These are phyloP conservation scores for Tanypteryx hageni DNA, from an alignment of 2,888 invertebrate genomes.

Conservation along the genomic window DNA sequence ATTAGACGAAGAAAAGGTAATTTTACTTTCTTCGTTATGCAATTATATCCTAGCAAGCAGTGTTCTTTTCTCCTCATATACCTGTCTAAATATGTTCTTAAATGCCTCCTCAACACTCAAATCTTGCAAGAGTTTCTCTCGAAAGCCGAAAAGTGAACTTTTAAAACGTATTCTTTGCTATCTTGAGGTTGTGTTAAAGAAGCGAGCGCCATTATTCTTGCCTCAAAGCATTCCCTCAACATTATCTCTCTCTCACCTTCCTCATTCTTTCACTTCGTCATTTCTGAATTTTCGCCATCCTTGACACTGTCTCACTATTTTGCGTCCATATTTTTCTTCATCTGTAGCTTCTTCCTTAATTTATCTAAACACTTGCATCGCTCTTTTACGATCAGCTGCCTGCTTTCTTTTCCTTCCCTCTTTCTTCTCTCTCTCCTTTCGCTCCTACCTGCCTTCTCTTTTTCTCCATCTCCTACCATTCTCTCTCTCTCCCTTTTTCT, in stretches of 20 bases:
- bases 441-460: not conserved
- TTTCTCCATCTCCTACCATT: not conserved
- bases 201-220: not conserved
- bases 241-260: not conserved
- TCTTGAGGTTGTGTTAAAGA: not conserved
- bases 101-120: too few species aligned
- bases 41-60: too few species aligned
- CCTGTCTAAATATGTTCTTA: too few species aligned
- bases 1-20: too few species aligned
- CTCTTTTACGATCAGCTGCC: too few species aligned
- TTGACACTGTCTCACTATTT: too few species aligned
- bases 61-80: too few species aligned
- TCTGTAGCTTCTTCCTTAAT: too few species aligned
- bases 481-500: not conserved
- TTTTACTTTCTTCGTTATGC: too few species aligned
- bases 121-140: not conserved
- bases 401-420: not conserved
- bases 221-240: not conserved
- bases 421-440: not conserved
- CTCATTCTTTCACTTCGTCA: not conserved
- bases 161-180: not conserved
- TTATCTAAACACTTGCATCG: too few species aligned
- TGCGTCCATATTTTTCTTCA: too few species aligned
- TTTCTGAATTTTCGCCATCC: too few species aligned
- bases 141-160: not conserved